Percentiles rank a stretch among this genome's conserved stretches.
These are phyloP conservation scores for Diplodus sargus DNA, from an alignment of 2,797 vertebrate species.

Conservation along the genomic window DNA sequence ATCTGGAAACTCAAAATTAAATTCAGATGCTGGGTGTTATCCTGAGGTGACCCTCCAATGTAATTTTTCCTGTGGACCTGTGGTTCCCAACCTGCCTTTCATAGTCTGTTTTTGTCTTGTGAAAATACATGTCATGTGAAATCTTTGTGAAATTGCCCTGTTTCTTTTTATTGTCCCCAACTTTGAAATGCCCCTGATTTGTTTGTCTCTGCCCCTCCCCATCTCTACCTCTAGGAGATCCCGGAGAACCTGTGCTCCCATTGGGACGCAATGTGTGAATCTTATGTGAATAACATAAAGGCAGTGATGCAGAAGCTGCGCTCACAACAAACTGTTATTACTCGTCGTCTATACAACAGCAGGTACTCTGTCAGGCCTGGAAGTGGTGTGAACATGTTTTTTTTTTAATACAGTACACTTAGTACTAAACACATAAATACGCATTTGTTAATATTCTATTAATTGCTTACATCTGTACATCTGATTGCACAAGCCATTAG, in stretches of 20 bases:
- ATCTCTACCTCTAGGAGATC: conserved; percentile 83
- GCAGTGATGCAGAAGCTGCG: conserved; percentile 88
- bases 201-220: not conserved
- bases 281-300: conserved; percentile 86
- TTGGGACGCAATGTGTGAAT: conserved; percentile 88
- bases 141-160: not conserved
- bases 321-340: conserved; percentile 74
- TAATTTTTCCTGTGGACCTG: conserved; percentile 1
- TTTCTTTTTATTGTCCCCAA: not conserved
- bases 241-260: conserved; percentile 84
- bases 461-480: too few species aligned
- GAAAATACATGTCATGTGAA: not conserved
- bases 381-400: not conserved
- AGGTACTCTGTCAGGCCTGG: conserved; percentile 77
- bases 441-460: too few species aligned
- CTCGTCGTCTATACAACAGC: conserved; percentile 85
- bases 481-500: not conserved
- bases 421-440: not conserved
- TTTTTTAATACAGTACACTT: not conserved
- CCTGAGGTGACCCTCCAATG: conserved; percentile 4
- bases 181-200: not conserved
- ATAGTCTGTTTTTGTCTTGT: not conserved
- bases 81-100: not conserved
- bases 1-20: not conserved
- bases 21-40: conserved; percentile 1